Percentiles rank a stretch among this genome's conserved stretches.
Conservation (phyloP, 2,888 invertebrate species). For the Parnassius glacialis region DNA sequence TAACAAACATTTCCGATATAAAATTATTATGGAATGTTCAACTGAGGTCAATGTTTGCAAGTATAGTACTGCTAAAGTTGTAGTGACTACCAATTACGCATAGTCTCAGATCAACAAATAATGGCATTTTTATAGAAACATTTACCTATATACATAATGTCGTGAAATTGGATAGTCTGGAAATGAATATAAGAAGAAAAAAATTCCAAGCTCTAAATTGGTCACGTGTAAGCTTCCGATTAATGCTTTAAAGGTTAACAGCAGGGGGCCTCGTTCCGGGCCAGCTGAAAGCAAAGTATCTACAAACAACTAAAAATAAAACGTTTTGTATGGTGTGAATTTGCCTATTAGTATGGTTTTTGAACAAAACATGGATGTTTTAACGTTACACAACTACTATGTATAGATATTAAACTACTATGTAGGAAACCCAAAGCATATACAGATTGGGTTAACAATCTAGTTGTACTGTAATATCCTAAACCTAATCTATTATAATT, state of each 20-base stretch:
- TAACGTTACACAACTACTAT: constrained; percentile 3
- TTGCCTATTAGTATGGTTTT: constrained; percentile 18
- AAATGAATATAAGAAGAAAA: constrained; percentile 70
- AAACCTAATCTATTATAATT: no score
- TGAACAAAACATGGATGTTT: constrained; percentile 9
- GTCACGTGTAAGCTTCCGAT: constrained; percentile 76
- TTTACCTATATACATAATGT: constrained; percentile 50
- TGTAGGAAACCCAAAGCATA: constrained; percentile 4
- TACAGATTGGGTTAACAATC: background rate
- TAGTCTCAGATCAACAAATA: constrained; percentile 7
- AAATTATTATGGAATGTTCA: constrained; percentile 14
- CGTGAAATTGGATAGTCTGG: constrained; percentile 71
- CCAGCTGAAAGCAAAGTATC: constrained; percentile 55
- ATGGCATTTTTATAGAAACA: background rate
- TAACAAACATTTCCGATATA: constrained; percentile 18
- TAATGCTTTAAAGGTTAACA: constrained; percentile 67
- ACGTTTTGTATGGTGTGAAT: constrained; percentile 18
- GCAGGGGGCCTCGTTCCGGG: constrained; percentile 41
- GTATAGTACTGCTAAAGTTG: background rate
- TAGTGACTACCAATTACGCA: constrained; percentile 6
- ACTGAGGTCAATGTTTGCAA: constrained; percentile 16
- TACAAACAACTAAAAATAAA: constrained; percentile 40
- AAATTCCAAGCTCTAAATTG: constrained; percentile 74
- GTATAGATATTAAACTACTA: background rate
- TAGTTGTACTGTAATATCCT: no score